Evolutionary conservation across 2,797 vertebrate species (phyloP).

Genomic region (Gymnothorax reevesii): DNA sequence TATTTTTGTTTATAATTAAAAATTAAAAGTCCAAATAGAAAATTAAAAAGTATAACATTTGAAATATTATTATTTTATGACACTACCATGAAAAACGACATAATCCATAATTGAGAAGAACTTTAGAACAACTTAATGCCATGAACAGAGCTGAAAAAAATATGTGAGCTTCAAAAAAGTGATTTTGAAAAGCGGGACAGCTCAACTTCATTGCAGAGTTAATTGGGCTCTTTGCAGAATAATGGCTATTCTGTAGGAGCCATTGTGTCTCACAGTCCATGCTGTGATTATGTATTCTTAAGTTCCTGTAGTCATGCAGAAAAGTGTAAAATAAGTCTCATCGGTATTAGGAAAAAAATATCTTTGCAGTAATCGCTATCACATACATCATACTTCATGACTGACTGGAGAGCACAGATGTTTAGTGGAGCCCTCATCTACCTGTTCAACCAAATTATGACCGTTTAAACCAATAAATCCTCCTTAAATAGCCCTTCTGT

Average conservation of each 20-base stretch:
- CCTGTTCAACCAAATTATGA: background rate
- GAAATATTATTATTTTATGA: too few species aligned
- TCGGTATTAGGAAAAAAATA: background rate
- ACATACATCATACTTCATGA: background rate
- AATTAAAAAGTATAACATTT: too few species aligned
- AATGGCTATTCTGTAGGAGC: background rate
- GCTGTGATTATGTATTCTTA: background rate
- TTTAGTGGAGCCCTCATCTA: background rate
- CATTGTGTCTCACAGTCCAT: background rate
- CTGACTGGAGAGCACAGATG: background rate
- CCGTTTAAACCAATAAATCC: background rate
- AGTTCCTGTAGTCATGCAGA: background rate
- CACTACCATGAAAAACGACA: too few species aligned
- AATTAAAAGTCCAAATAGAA: too few species aligned
- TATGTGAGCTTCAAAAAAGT: slow-evolving; percentile 18
- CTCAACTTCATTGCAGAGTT: background rate
- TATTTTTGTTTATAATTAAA: too few species aligned
- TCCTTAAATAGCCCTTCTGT: background rate
- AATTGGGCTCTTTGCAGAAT: slow-evolving; percentile 9
- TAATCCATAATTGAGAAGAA: background rate
- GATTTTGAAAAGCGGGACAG: background rate
- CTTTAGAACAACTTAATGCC: background rate
- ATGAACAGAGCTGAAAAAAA: slow-evolving; percentile 21
- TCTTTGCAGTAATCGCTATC: background rate
- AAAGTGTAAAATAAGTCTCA: background rate